These are phyloP conservation scores for Anas platyrhynchos DNA, from an alignment of 2,113 vertebrate genomes.

Conservation along the genomic window DNA sequence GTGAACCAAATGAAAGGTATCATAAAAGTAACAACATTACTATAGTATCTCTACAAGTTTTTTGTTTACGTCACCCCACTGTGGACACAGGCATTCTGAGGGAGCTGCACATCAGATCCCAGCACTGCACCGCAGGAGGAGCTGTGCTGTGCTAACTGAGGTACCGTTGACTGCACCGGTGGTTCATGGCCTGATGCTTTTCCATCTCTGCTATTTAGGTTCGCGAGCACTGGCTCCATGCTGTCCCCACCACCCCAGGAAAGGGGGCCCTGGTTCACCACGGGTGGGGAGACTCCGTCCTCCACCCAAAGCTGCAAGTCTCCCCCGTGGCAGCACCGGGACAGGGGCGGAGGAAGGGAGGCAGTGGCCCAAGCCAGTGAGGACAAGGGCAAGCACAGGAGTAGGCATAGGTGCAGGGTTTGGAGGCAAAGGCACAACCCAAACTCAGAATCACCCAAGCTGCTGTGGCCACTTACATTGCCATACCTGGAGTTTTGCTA, in stretches of 20 bases:
- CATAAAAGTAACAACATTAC: neutral
- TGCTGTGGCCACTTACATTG: no score
- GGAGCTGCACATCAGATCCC: neutral
- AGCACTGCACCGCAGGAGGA: neutral
- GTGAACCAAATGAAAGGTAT: neutral
- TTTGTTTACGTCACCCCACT: neutral
- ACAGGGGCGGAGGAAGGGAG: no score
- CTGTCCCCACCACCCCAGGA: neutral
- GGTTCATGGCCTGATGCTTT: neutral
- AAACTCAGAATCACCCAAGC: no score
- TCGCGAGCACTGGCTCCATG: neutral
- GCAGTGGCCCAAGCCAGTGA: no score
- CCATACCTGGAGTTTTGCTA: neutral
- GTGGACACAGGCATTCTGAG: neutral
- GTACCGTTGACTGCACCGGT: neutral
- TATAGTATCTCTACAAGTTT: neutral
- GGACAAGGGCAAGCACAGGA: no score
- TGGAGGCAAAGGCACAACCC: no score
- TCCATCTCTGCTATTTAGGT: neutral
- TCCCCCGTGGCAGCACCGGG: no score
- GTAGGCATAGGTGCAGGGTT: no score
- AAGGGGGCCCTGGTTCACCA: accelerated
- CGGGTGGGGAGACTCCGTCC: neutral
- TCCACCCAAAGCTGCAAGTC: neutral
- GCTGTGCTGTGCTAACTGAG: neutral